Evolutionary conservation across 2,888 invertebrate species (phyloP), one percentile per base, ranked within the genome.

Genomic region (Tolmerus cingulatus): DNA sequence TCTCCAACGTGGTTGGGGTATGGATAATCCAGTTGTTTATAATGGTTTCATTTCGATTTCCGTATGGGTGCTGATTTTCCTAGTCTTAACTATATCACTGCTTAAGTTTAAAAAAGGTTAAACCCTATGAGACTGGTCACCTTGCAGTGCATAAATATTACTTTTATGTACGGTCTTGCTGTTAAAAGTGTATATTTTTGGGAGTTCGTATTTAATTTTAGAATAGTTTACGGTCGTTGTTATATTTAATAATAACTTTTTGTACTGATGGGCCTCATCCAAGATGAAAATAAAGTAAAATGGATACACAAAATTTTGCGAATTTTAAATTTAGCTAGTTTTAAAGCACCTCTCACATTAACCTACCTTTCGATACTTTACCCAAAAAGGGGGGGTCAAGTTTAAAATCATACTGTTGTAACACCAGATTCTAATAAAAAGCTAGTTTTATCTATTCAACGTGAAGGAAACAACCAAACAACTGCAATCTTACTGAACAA

Each of bases 51-150:
- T 97, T 1, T 95, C 97, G 2, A 96, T 96, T 0, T 92, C 95
- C 0, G 91, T 95, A 5, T 98, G 98, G 98, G 97, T 97, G 30
- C 92, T 95, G 0, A 93, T 97, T 12, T 97, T 97, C 90, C 93
- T 97, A 87, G 95, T 95, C 1, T 92, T 95, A 16, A 96, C 97
- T 91, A 95, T 97, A 89, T 91, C 97, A 37, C 91, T 97, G 87
- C 93, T 97, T 74, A 97, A 97, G 92, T 97, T 97, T 90, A 97
- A 96, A 92, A 97, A 97, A 93, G 97, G 96, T 89, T 97, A 94
- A 79, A 79, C 27, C 12, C 4, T 9, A 66, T 23, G 66, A 66
- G 66, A 66, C 66, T 66, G 66, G 27, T 66, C 12, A 66, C 12
- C 19, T 66, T 66, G 66, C 27, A 66, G 3, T 66, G 66, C 19